Evolutionary conservation across 1,140 invertebrate genomes (phyloP).

Genomic region (Diabrotica virgifera): DNA sequence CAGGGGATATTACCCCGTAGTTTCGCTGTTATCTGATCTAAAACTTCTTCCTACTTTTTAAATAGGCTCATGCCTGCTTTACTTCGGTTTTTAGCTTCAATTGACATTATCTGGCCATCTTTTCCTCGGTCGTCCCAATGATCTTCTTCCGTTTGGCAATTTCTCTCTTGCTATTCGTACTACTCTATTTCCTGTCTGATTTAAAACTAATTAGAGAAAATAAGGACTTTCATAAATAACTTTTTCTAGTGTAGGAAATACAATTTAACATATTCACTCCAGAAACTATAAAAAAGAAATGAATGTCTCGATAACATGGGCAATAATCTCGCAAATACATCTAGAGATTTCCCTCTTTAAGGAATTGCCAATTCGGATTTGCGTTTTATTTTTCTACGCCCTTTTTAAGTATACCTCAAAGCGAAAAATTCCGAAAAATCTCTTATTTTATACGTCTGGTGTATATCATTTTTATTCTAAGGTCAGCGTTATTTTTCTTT

Average conservation of each 20-base stretch:
- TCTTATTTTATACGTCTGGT: background rate
- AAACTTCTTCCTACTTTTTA: no score
- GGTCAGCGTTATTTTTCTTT: background rate
- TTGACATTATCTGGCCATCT: background rate
- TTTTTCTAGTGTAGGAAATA: background rate
- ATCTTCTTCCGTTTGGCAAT: background rate
- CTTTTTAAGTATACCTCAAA: background rate
- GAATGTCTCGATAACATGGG: background rate
- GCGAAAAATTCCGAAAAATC: background rate
- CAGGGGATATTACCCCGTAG: no score
- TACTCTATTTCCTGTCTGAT: no score
- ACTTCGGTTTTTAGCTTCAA: no score
- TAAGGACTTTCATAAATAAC: background rate
- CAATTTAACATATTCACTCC: background rate
- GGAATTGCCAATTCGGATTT: background rate
- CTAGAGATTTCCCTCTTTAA: background rate
- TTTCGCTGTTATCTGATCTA: no score
- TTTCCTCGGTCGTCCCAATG: background rate
- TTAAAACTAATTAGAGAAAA: background rate
- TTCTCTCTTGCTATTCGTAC: background rate
- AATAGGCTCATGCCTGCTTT: no score
- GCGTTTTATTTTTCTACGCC: background rate
- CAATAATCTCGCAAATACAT: background rate
- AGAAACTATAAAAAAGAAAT: background rate
- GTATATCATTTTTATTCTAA: slow-evolving; percentile 1